phyloP scores from a whole-genome alignment of 2,888 invertebrate genomes.

The Drosophila kuntzei region DNA sequence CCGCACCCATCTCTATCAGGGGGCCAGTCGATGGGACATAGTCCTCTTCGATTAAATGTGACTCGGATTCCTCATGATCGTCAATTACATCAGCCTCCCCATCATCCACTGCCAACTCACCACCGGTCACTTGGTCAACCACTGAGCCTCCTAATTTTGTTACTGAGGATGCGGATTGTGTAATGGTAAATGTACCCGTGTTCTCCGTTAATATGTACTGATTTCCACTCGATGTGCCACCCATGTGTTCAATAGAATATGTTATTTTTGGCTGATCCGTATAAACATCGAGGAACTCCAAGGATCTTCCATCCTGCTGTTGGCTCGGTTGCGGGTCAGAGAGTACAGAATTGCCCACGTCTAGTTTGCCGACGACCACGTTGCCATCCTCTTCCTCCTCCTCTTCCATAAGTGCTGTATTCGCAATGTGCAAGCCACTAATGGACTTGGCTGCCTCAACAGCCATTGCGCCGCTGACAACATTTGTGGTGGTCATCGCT shows the following conservation, averaged over 20 bases:
- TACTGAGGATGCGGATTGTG: constrained; percentile 66
- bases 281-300: constrained; percentile 84
- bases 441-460: constrained; percentile 65
- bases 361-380: constrained; percentile 48
- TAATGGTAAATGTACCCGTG: constrained; percentile 82
- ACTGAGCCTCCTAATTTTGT: constrained; percentile 70
- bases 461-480: constrained; percentile 47
- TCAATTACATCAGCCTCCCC: constrained; percentile 67
- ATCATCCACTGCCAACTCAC: constrained; percentile 70
- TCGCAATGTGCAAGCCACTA: constrained; percentile 73
- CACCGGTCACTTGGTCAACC: constrained; percentile 61
- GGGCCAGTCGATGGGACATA: constrained; percentile 68
- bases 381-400: constrained; percentile 51
- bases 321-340: constrained; percentile 47
- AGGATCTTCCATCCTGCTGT: constrained; percentile 60
- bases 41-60: constrained; percentile 80
- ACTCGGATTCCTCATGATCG: constrained; percentile 72
- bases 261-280: constrained; percentile 84
- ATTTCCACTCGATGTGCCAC: constrained; percentile 76
- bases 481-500: constrained; percentile 40
- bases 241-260: constrained; percentile 84
- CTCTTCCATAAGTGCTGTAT: constrained; percentile 79
- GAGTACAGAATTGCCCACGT: constrained; percentile 44
- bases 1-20: constrained; percentile 66
- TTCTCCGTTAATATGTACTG: constrained; percentile 84